A percentile compares a stretch with the other conserved stretches of the same genome.
phyloP scores from a whole-genome alignment of 2,888 invertebrate genomes.

The Cenopis cana region DNA sequence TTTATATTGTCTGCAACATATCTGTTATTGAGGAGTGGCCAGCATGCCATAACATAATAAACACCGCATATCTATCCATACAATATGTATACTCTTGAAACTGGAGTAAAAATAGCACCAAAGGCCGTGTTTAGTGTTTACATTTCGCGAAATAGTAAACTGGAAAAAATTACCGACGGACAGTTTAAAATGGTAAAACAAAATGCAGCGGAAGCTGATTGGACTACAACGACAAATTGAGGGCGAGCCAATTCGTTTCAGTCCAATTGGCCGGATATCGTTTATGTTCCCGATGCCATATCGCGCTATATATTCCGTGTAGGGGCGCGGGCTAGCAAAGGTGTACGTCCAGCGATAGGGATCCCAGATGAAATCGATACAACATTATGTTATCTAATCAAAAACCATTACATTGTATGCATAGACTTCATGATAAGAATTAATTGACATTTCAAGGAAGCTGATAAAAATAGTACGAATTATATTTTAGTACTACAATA shows the following conservation, averaged over 20 bases:
- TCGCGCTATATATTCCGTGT: slow-evolving; percentile 49
- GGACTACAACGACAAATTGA: slow-evolving; percentile 75
- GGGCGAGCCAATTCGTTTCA: slow-evolving; percentile 84
- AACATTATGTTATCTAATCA: slow-evolving; percentile 37
- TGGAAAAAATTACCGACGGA: slow-evolving; percentile 57
- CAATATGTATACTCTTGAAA: slow-evolving; percentile 26
- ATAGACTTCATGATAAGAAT: slow-evolving; percentile 32
- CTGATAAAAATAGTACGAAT: slow-evolving; percentile 7
- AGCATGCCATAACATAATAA: slow-evolving; percentile 37
- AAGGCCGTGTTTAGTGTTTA: slow-evolving; percentile 5
- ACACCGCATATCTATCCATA: slow-evolving; percentile 29
- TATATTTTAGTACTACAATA: background rate
- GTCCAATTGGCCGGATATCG: slow-evolving; percentile 83
- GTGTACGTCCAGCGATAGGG: slow-evolving; percentile 53
- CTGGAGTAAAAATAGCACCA: slow-evolving; percentile 22
- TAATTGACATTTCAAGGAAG: slow-evolving; percentile 41
- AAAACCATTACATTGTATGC: slow-evolving; percentile 33
- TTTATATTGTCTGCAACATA: slow-evolving; percentile 32
- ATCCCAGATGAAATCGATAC: slow-evolving; percentile 62
- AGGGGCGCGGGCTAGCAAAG: slow-evolving; percentile 50
- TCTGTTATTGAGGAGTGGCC: slow-evolving; percentile 32
- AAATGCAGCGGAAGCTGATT: slow-evolving; percentile 77
- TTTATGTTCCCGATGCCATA: slow-evolving; percentile 76
- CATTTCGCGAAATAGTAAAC: slow-evolving; percentile 45
- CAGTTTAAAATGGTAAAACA: slow-evolving; percentile 66